Conservation (phyloP, 2,113 vertebrate species). For the Pao palembangensis region DNA sequence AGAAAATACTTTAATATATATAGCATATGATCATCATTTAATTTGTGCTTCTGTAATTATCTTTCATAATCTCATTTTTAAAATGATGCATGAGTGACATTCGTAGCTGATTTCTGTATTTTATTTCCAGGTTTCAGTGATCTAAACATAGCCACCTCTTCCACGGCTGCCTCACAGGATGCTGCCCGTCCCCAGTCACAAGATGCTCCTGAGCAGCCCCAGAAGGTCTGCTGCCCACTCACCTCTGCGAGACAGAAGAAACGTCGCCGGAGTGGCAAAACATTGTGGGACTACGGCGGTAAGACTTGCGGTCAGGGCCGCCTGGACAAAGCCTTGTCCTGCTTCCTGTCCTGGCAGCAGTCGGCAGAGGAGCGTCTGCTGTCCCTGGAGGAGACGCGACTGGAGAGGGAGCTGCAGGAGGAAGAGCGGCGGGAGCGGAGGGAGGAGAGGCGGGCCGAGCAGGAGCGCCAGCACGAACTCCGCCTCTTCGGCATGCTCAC, state of each 20-base stretch:
- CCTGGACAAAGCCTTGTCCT: constrained; percentile 71
- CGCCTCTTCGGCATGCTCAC: constrained; percentile 79
- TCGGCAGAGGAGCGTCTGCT: constrained; percentile 78
- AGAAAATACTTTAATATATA: too few species aligned
- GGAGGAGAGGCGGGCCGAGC: constrained; percentile 78
- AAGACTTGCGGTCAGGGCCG: constrained; percentile 56
- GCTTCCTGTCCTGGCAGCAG: constrained; percentile 77
- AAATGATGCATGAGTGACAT: too few species aligned
- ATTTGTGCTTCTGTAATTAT: too few species aligned
- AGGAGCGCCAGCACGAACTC: constrained; percentile 79
- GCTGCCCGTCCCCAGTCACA: constrained; percentile 24
- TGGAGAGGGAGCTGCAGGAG: constrained; percentile 73
- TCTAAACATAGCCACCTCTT: constrained; percentile 68
- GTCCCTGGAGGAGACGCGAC: constrained; percentile 74
- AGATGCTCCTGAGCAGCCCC: constrained; percentile 24
- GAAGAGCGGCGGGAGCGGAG: constrained; percentile 80
- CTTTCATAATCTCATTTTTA: too few species aligned
- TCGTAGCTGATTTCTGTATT: too few species aligned
- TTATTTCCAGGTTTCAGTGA: constrained; percentile 70
- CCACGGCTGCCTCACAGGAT: constrained; percentile 46
- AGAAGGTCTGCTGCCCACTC: constrained; percentile 17
- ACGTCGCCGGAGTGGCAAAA: constrained; percentile 47
- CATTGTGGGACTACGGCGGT: constrained; percentile 44
- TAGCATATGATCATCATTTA: too few species aligned
- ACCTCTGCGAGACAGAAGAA: constrained; percentile 60